Percentiles rank a stretch among this genome's conserved stretches.
Conservation (phyloP, 2,888 invertebrate species). For the Byasa hedistus region DNA sequence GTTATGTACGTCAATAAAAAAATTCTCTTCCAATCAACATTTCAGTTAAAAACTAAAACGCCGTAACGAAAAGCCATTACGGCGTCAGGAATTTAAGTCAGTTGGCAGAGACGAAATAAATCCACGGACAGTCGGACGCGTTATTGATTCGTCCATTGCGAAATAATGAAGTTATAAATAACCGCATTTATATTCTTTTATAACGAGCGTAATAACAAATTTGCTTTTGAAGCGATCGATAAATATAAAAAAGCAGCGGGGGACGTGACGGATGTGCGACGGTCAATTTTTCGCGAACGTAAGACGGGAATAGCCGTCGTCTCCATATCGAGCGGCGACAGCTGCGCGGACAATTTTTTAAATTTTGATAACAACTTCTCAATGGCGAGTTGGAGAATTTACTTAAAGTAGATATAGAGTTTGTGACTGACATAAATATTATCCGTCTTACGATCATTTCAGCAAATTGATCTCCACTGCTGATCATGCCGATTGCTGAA, state of each 20-base stretch:
- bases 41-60: not conserved
- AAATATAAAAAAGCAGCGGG: slow-evolving; percentile 13
- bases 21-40: not conserved
- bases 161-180: slow-evolving; percentile 31
- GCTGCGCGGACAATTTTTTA: slow-evolving; percentile 22
- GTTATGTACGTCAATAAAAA: not conserved
- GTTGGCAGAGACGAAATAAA: slow-evolving; percentile 8
- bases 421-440: too few relatives aligned
- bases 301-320: slow-evolving; percentile 15
- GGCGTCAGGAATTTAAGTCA: not conserved
- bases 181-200: slow-evolving; percentile 17
- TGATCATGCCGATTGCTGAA: too few relatives aligned
- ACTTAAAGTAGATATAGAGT: not conserved
- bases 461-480: too few relatives aligned
- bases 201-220: slow-evolving; percentile 19
- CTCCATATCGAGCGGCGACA: slow-evolving; percentile 21
- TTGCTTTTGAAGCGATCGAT: slow-evolving; percentile 21
- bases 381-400: slow-evolving; percentile 1
- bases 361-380: slow-evolving; percentile 8
- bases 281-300: slow-evolving; percentile 23
- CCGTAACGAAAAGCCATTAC: not conserved
- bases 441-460: too few relatives aligned
- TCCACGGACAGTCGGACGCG: not conserved
- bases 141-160: slow-evolving; percentile 17
- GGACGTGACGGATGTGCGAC: slow-evolving; percentile 7